Conservation (phyloP, 2,113 vertebrate genomes). For the Lycaon pictus region DNA sequence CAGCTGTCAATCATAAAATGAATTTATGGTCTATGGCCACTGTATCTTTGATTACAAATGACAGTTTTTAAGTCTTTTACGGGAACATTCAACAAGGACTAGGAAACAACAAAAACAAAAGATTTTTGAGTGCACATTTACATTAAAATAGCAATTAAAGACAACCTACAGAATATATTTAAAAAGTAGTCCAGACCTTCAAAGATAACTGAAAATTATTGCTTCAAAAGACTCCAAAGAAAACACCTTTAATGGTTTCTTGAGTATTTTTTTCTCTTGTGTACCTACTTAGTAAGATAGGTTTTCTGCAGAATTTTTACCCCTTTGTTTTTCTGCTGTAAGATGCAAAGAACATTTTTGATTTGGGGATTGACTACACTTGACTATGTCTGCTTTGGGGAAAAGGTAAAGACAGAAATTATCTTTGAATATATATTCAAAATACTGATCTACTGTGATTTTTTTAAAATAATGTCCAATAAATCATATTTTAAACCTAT, state of each 20-base stretch:
- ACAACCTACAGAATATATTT: constrained; percentile 28
- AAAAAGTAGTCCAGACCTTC: background rate
- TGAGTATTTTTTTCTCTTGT: background rate
- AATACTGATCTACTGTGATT: background rate
- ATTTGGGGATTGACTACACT: background rate
- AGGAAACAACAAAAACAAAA: background rate
- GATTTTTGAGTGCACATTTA: background rate
- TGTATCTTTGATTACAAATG: background rate
- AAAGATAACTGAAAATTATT: constrained; percentile 38
- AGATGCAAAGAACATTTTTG: background rate
- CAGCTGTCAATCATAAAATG: background rate
- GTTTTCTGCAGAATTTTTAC: background rate
- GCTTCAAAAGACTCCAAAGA: background rate
- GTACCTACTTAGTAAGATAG: background rate
- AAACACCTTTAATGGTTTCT: constrained; percentile 20
- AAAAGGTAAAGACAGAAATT: constrained; percentile 38
- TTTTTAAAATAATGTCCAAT: background rate
- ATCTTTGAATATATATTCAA: constrained; percentile 43
- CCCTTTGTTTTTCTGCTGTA: background rate
- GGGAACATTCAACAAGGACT: background rate
- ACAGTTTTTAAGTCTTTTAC: constrained; percentile 33
- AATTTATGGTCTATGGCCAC: background rate
- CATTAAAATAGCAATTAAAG: constrained; percentile 1
- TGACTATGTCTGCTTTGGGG: background rate
- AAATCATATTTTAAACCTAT: background rate